Evolutionary conservation across 2,797 vertebrate species (phyloP).

Genomic region (Danio tinwini): DNA sequence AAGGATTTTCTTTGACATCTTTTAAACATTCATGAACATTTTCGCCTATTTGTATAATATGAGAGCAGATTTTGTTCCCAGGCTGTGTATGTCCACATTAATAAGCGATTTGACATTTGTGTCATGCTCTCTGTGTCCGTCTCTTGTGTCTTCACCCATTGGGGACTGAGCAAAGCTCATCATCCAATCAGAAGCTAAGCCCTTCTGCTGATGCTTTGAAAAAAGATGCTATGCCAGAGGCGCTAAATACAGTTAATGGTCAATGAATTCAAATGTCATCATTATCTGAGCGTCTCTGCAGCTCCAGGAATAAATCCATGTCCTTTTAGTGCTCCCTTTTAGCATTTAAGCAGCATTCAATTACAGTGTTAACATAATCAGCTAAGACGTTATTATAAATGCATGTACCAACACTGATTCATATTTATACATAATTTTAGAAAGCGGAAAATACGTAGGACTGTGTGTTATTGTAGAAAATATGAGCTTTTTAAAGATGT

Average conservation of each 20-base stretch:
- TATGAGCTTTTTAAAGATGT: too few relatives aligned
- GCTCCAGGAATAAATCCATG: slow-evolving; percentile 42
- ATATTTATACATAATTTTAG: too few relatives aligned
- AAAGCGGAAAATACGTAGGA: too few relatives aligned
- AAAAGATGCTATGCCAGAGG: slow-evolving; percentile 64
- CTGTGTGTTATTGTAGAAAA: too few relatives aligned
- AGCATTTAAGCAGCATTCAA: slow-evolving; percentile 32
- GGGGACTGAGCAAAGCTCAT: slow-evolving; percentile 65
- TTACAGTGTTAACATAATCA: slow-evolving; percentile 14
- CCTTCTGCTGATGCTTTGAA: slow-evolving; percentile 40
- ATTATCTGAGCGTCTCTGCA: slow-evolving; percentile 59
- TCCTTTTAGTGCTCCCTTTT: slow-evolving; percentile 44
- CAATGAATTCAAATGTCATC: slow-evolving; percentile 66
- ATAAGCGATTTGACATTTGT: slow-evolving; percentile 63
- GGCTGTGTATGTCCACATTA: slow-evolving; percentile 59
- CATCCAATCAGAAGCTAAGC: slow-evolving; percentile 58
- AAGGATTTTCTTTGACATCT: too few relatives aligned
- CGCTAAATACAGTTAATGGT: slow-evolving; percentile 59
- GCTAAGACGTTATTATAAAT: too few relatives aligned
- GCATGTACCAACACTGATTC: too few relatives aligned
- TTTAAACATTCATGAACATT: slow-evolving; percentile 62
- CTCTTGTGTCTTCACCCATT: slow-evolving; percentile 62
- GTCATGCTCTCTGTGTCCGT: slow-evolving; percentile 54
- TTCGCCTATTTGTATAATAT: slow-evolving; percentile 56
- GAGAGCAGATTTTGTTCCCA: slow-evolving; percentile 48